A percentile compares a stretch with the other conserved stretches of the same genome.
phyloP scores from a whole-genome alignment of 2,797 vertebrate species.

The Buphagus erythrorhynchus region DNA sequence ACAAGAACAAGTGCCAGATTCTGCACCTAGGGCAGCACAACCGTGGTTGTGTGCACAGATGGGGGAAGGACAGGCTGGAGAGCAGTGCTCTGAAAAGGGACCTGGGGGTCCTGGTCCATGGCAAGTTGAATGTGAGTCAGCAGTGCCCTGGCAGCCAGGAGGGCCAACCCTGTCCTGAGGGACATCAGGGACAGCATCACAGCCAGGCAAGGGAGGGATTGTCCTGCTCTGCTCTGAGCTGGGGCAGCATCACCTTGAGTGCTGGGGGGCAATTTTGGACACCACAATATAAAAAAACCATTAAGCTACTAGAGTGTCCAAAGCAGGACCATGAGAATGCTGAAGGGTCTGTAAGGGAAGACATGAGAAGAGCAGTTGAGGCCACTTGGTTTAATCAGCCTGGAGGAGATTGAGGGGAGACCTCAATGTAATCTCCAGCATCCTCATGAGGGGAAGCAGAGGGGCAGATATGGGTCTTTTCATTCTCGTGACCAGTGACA shows the following conservation, averaged over 20 bases:
- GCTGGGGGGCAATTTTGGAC: background rate
- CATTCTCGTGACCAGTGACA: background rate
- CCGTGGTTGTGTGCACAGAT: background rate
- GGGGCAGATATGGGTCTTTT: background rate
- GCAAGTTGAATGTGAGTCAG: background rate
- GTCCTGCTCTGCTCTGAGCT: rapidly evolving
- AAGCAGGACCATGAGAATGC: background rate
- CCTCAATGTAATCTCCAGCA: background rate
- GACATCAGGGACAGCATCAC: rapidly evolving
- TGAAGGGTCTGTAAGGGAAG: background rate
- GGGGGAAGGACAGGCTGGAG: background rate
- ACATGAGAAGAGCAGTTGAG: background rate
- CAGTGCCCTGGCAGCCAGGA: background rate
- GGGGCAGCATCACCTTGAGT: rapidly evolving
- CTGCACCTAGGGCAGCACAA: background rate
- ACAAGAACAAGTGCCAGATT: background rate
- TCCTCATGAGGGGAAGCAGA: background rate
- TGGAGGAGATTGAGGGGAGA: background rate
- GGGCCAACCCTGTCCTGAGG: rapidly evolving
- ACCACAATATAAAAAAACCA: background rate
- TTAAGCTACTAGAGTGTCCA: background rate
- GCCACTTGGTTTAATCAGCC: background rate
- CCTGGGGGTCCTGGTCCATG: rapidly evolving
- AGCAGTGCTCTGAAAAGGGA: background rate
- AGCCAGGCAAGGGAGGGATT: background rate